Percentiles rank a stretch among this genome's conserved stretches.
These are phyloP conservation scores for Fistularia commersonii DNA, from an alignment of 2,797 vertebrate genomes.

Conservation along the genomic window DNA sequence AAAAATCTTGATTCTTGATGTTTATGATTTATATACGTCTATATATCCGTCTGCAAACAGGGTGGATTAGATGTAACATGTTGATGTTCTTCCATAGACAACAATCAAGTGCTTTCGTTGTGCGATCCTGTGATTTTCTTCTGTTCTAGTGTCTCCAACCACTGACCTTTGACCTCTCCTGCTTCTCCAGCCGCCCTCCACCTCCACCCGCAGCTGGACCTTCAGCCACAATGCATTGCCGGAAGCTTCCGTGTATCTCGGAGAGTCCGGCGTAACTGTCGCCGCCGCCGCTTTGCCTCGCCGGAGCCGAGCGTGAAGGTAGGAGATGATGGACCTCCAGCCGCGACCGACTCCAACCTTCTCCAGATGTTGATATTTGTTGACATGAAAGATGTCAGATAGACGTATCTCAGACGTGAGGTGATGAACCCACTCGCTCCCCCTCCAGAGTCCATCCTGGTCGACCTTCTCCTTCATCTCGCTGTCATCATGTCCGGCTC, in stretches of 20 bases:
- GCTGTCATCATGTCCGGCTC: slow-evolving; percentile 61
- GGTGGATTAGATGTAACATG: too few relatives aligned
- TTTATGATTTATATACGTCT: too few relatives aligned
- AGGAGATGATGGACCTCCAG: not conserved
- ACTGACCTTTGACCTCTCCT: slow-evolving; percentile 18
- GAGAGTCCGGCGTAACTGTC: slow-evolving; percentile 20
- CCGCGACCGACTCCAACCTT: too few relatives aligned
- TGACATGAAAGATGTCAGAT: too few relatives aligned
- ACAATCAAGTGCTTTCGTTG: not conserved
- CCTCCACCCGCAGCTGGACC: slow-evolving; percentile 9
- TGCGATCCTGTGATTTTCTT: not conserved
- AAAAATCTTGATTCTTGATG: too few relatives aligned
- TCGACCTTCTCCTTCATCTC: slow-evolving; percentile 8
- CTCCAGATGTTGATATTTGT: too few relatives aligned
- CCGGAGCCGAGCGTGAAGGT: slow-evolving; percentile 23
- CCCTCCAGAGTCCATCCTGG: slow-evolving; percentile 27
- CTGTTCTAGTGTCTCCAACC: not conserved
- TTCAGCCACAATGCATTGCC: slow-evolving; percentile 51
- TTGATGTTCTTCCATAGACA: too few relatives aligned
- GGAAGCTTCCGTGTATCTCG: slow-evolving; percentile 16
- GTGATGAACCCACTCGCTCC: not conserved
- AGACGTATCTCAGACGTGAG: too few relatives aligned
- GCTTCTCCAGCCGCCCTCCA: slow-evolving; percentile 22
- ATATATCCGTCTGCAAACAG: too few relatives aligned
- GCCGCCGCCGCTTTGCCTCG: not conserved